Percentiles rank a stretch among this genome's conserved stretches.
These are phyloP conservation scores for Oxycera nigricornis DNA, from an alignment of 2,888 invertebrate genomes.

Conservation along the genomic window DNA sequence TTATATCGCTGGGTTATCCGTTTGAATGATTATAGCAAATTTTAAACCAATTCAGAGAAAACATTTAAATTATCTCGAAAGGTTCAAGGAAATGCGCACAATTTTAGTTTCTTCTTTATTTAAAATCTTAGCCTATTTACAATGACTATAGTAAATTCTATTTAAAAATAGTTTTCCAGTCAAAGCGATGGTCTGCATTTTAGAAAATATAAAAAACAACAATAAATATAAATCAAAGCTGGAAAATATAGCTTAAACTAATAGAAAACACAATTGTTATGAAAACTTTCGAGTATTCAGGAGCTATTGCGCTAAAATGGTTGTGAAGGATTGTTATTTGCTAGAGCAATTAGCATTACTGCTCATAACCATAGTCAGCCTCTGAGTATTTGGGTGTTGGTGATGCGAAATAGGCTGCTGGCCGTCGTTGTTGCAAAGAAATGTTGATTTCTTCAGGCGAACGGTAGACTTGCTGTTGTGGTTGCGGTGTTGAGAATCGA, in stretches of 20 bases:
- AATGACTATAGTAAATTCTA: too few relatives aligned
- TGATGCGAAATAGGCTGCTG: conserved; percentile 62
- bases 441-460: conserved; percentile 89
- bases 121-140: too few relatives aligned
- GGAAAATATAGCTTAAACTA: background rate
- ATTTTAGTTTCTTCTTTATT: too few relatives aligned
- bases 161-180: too few relatives aligned
- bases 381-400: conserved; percentile 61
- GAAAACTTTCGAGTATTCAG: background rate
- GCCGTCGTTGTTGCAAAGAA: conserved; percentile 81
- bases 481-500: conserved; percentile 59
- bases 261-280: background rate
- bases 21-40: too few relatives aligned
- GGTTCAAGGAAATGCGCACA: too few relatives aligned
- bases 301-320: too few relatives aligned
- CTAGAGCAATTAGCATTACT: conserved; percentile 49
- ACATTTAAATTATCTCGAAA: too few relatives aligned
- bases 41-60: too few relatives aligned
- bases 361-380: conserved; percentile 61
- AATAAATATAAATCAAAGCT: conserved; percentile 14
- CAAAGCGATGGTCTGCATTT: background rate
- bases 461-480: conserved; percentile 76
- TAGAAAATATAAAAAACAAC: background rate
- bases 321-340: background rate
- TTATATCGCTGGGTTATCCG: too few relatives aligned